A percentile compares a stretch with the other conserved stretches of the same genome.
These are phyloP conservation scores for Macroglossus sobrinus DNA, from an alignment of 2,113 vertebrate genomes.

Conservation along the genomic window DNA sequence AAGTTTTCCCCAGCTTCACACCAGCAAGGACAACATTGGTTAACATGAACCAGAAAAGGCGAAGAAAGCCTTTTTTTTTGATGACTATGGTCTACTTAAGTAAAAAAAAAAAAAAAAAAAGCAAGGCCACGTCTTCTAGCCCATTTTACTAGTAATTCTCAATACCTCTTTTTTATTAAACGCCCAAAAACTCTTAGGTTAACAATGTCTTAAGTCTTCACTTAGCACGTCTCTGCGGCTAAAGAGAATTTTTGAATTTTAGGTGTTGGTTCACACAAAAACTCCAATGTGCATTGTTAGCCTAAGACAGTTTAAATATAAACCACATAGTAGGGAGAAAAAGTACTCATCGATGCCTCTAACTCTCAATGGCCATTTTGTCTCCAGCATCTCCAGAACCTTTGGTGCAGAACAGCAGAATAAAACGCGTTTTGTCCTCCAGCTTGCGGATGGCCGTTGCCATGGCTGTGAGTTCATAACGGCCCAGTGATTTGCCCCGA, in stretches of 20 bases:
- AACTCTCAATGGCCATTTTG: constrained; percentile 84
- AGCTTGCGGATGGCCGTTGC: constrained; percentile 87
- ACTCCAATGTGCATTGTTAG: constrained; percentile 25
- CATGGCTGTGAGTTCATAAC: constrained; percentile 91
- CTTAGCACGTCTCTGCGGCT: not conserved
- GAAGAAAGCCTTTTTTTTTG: not conserved
- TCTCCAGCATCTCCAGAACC: constrained; percentile 85
- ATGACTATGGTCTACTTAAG: not conserved
- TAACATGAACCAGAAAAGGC: not conserved
- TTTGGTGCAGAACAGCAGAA: constrained; percentile 90
- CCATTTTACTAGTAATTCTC: constrained; percentile 5
- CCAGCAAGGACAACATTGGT: not conserved
- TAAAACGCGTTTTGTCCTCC: constrained; percentile 90
- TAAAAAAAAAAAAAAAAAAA: not conserved
- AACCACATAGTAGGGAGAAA: constrained; percentile 68
- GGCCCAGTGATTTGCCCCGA: constrained; percentile 88
- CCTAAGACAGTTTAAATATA: constrained; percentile 74
- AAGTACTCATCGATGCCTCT: constrained; percentile 76
- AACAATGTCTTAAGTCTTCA: constrained; percentile 28
- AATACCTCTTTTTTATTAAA: not conserved
- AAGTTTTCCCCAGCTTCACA: not conserved
- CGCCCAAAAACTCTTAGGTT: not conserved
- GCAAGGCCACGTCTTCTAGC: not conserved
- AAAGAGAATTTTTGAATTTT: constrained; percentile 46
- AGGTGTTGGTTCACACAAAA: constrained; percentile 33